phyloP scores from a whole-genome alignment of 2,888 invertebrate genomes.

The Augochlorella aurata region DNA sequence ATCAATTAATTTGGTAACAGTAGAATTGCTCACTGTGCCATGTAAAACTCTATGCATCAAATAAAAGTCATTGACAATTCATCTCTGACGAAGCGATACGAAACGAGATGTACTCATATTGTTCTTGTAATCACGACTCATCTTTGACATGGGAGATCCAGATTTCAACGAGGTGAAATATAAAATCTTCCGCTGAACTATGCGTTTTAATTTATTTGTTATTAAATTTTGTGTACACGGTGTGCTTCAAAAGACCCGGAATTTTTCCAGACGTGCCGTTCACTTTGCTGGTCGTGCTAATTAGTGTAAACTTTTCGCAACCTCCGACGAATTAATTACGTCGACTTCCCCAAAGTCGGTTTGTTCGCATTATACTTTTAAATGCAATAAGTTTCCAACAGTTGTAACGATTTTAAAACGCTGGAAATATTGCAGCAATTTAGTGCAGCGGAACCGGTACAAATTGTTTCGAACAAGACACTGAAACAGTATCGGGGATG shows the following conservation, averaged over 20 bases:
- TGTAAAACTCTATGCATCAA: no score
- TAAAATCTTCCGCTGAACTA: no score
- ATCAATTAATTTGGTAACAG: no score
- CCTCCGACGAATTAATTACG: neutral
- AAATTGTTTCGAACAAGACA: neutral
- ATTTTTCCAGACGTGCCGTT: neutral
- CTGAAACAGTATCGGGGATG: neutral
- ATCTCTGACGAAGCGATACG: no score
- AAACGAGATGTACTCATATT: no score
- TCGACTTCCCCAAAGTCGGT: neutral
- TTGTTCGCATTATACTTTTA: neutral
- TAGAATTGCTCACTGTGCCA: no score
- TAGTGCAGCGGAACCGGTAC: neutral
- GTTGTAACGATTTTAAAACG: neutral
- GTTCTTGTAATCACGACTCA: no score
- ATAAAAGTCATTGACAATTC: no score
- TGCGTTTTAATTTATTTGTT: neutral
- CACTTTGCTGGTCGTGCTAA: neutral
- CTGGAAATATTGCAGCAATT: neutral
- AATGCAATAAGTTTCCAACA: neutral
- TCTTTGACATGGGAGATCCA: no score
- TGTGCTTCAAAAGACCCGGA: neutral
- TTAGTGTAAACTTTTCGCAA: constrained; percentile 5
- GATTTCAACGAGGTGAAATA: no score
- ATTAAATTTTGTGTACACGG: neutral